Conservation (phyloP, 2,113 vertebrate species). For the Jacana jacana region DNA sequence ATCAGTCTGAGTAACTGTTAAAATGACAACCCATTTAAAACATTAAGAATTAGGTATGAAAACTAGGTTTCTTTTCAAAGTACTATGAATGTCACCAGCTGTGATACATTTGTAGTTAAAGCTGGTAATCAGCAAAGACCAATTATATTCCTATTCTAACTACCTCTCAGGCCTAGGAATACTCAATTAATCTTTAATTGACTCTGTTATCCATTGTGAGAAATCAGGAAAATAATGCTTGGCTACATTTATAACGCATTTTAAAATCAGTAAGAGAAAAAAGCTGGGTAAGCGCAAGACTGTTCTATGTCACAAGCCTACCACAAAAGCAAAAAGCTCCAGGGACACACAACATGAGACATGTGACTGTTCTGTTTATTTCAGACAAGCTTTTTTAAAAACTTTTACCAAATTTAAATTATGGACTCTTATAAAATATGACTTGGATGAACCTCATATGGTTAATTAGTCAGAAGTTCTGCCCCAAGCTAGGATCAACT, state of each 20-base stretch:
- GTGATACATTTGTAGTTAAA: neutral
- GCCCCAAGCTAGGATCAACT: neutral
- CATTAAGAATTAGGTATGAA: neutral
- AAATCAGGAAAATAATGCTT: neutral
- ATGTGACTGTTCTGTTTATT: neutral
- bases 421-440: neutral
- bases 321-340: neutral
- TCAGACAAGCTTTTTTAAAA: neutral
- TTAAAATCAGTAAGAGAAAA: neutral
- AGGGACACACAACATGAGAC: neutral
- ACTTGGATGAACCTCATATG: neutral
- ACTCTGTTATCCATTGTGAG: neutral
- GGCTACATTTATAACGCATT: neutral
- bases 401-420: neutral
- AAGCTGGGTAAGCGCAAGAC: neutral
- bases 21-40: neutral
- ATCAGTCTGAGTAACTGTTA: neutral
- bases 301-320: neutral
- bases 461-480: neutral
- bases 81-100: rapidly evolving
- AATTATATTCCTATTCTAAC: neutral
- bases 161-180: neutral
- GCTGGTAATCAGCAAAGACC: neutral
- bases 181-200: neutral
- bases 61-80: neutral